Conservation (phyloP, 1,140 invertebrate species). For the Drosophila grimshawi region DNA sequence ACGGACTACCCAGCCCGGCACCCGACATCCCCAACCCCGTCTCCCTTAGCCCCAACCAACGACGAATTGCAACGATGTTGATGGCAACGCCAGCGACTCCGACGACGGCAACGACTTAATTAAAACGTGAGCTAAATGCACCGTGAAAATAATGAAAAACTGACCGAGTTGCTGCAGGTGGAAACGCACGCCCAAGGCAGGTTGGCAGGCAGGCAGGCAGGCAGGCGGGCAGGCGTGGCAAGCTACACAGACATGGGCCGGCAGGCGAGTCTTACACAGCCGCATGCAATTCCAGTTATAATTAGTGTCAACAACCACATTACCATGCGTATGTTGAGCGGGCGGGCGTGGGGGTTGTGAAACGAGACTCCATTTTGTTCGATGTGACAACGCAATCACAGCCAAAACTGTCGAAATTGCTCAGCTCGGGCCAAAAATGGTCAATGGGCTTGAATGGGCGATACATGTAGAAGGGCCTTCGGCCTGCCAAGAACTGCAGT, state of each 20-base stretch:
- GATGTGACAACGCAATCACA: slow-evolving; percentile 64
- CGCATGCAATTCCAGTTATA: slow-evolving; percentile 77
- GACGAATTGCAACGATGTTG: slow-evolving; percentile 19
- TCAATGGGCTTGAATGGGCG: slow-evolving; percentile 24
- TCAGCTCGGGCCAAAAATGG: slow-evolving; percentile 26
- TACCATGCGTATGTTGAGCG: slow-evolving; percentile 54
- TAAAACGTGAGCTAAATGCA: slow-evolving; percentile 83
- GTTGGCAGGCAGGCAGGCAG: not conserved
- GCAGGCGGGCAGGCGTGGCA: slow-evolving; percentile 8
- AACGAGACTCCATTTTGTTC: slow-evolving; percentile 33
- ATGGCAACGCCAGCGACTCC: slow-evolving; percentile 36
- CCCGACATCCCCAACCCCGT: no score
- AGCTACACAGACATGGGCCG: slow-evolving; percentile 30
- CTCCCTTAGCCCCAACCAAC: not conserved
- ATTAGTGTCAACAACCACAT: slow-evolving; percentile 83
- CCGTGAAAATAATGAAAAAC: slow-evolving; percentile 83
- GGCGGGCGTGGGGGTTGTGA: no score
- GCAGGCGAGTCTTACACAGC: slow-evolving; percentile 19
- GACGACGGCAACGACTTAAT: slow-evolving; percentile 70
- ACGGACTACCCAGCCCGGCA: not conserved
- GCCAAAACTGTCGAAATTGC: slow-evolving; percentile 72
- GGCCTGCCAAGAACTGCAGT: slow-evolving; percentile 60
- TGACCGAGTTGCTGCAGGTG: slow-evolving; percentile 78
- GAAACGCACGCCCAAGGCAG: slow-evolving; percentile 55
- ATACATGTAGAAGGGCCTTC: slow-evolving; percentile 21